phyloP scores from a whole-genome alignment of 2,113 vertebrate species.

The Ptilonorhynchus violaceus region DNA sequence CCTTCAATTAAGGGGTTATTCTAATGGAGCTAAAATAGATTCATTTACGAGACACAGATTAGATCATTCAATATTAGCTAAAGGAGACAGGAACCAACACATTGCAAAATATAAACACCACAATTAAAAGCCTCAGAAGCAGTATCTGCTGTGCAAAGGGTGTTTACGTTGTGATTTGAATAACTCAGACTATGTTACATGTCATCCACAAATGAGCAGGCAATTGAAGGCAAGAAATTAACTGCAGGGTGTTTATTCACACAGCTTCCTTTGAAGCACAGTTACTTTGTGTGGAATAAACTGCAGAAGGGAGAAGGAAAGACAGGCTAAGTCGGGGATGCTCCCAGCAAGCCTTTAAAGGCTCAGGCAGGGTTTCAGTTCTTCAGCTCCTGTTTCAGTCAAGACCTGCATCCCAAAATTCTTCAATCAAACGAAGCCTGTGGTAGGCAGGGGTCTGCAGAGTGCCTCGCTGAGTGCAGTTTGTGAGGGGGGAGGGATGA shows the following conservation, averaged over 20 bases:
- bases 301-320: background rate
- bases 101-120: conserved; percentile 49
- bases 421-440: background rate
- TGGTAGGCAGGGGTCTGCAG: background rate
- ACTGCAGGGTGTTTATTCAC: conserved; percentile 60
- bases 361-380: background rate
- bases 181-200: background rate
- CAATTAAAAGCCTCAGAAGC: conserved; percentile 35
- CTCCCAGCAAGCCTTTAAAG: background rate
- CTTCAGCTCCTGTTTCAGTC: background rate
- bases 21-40: conserved; percentile 64
- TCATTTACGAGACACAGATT: conserved; percentile 65
- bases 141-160: background rate
- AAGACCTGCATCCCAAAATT: background rate
- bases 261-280: conserved; percentile 53
- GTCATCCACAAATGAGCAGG: conserved; percentile 43
- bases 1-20: conserved; percentile 64
- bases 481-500: background rate
- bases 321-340: background rate
- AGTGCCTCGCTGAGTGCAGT: background rate
- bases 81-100: conserved; percentile 53
- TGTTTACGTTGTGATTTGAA: conserved; percentile 3
- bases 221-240: conserved; percentile 61
- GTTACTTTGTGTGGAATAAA: conserved; percentile 22
- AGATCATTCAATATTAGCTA: conserved; percentile 63